phyloP scores from a whole-genome alignment of 2,888 invertebrate genomes.

The Tenthredo mesomela region DNA sequence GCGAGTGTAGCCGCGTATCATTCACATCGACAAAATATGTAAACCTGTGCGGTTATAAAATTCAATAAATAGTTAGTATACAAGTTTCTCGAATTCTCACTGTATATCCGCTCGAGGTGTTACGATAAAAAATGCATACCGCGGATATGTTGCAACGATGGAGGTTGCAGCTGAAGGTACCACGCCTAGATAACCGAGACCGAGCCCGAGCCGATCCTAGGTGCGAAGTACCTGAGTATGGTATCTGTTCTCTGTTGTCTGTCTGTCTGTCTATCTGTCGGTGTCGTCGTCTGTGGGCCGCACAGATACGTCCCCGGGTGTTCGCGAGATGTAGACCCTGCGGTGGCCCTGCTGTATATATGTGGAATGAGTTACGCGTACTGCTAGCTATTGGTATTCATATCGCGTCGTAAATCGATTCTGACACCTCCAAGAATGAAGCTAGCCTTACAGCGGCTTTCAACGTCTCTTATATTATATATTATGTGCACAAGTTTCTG shows the following conservation, averaged over 20 bases:
- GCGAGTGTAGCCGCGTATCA: neutral
- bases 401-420: slow-evolving; percentile 71
- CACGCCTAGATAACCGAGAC: slow-evolving; percentile 45
- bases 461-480: neutral
- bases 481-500: neutral
- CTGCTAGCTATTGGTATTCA: slow-evolving; percentile 67
- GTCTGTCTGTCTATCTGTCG: slow-evolving; percentile 12
- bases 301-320: slow-evolving; percentile 36
- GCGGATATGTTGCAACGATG: slow-evolving; percentile 48
- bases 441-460: slow-evolving; percentile 62
- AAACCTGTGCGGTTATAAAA: neutral
- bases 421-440: slow-evolving; percentile 70
- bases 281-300: slow-evolving; percentile 30
- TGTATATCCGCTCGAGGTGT: slow-evolving; percentile 8
- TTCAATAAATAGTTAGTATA: neutral
- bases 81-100: slow-evolving; percentile 32
- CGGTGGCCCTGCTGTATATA: slow-evolving; percentile 41
- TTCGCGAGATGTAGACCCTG: slow-evolving; percentile 19
- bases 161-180: slow-evolving; percentile 35
- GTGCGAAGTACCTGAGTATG: slow-evolving; percentile 39
- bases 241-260: slow-evolving; percentile 16
- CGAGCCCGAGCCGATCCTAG: slow-evolving; percentile 23
- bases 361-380: slow-evolving; percentile 65
- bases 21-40: neutral
- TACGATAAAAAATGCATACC: slow-evolving; percentile 42